Conservation (phyloP, 1,140 invertebrate species). For the Aplysia californica region DNA sequence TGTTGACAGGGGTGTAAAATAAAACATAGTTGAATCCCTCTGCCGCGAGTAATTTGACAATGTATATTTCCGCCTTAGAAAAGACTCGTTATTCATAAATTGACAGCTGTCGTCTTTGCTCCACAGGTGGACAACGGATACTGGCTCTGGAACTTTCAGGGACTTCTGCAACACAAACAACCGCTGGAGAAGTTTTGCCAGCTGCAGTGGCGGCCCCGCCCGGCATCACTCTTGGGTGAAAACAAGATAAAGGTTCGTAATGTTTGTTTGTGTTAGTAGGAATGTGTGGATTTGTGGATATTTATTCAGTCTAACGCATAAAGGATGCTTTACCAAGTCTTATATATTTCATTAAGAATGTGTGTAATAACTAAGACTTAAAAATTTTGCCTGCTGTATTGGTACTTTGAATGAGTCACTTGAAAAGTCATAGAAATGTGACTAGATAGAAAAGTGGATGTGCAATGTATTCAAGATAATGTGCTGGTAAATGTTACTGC, state of each 20-base stretch:
- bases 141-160: slow-evolving; percentile 98
- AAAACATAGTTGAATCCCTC: too few relatives aligned
- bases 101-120: slow-evolving; percentile 6
- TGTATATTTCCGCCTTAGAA: too few relatives aligned
- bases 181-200: slow-evolving; percentile 94
- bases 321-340: neutral
- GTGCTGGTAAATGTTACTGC: too few relatives aligned
- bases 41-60: too few relatives aligned
- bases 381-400: too few relatives aligned
- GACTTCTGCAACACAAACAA: slow-evolving; percentile 82
- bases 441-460: too few relatives aligned
- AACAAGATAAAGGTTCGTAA: slow-evolving; percentile 72
- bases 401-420: too few relatives aligned
- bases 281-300: neutral
- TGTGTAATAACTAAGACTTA: too few relatives aligned
- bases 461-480: too few relatives aligned
- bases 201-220: slow-evolving; percentile 95
- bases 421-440: too few relatives aligned
- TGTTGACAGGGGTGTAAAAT: too few relatives aligned
- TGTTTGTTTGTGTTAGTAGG: slow-evolving; percentile 54
- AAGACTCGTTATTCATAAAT: neutral
- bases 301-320: neutral
- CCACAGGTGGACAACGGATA: slow-evolving; percentile 89
- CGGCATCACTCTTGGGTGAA: slow-evolving; percentile 83
- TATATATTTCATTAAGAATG: too few relatives aligned